Evolutionary conservation across 1,140 invertebrate genomes (phyloP), one percentile per base, ranked within the genome.

Genomic region (Drosophila bocki): DNA sequence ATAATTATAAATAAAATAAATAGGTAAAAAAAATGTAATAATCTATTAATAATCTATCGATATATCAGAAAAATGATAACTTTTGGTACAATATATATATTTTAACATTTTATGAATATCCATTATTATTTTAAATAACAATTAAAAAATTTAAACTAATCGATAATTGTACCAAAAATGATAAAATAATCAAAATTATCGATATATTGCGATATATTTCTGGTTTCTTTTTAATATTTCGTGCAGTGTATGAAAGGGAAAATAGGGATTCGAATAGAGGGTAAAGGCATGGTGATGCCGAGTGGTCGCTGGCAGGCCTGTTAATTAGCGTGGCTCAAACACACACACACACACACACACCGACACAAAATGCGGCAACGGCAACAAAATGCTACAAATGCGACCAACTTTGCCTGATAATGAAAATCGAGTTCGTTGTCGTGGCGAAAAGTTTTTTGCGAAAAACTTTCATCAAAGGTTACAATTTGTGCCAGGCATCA

Each of bases 401-500:
- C 69, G 78, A 65, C 80, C 75, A 88, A 87, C 83, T 87, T 61
- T 87, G 67, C 71, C 76, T 83, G 83, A 87, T 87, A 87, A 87
- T 87, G 84, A 83, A 88, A 87, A 86, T 82, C 83, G 79, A 85
- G 82, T 86, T 75, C 65, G 62, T 63, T 69, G 75, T 78, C 75
- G 75, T 74, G 63, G 65, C 37, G 69, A 72, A 86, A 86, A 86
- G 83, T 86, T 77, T 77, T 74, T 67, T 87, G 67, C 80, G 83
- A 80, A 80, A 87, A 87, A 83, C 84, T 88, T 88, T 87, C 83
- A 83, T 87, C 83, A 87, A 87, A 87, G 83, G 80, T 87, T 87
- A 83, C 83, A 87, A 88, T 72, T 86, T 88, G 51, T 80, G 69
- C 62, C 71, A 53, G 59, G 62, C 35, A 33, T 22, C 72, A 54